Evolutionary conservation across 1,140 invertebrate species (phyloP).

Genomic region (Ceratitis capitata): DNA sequence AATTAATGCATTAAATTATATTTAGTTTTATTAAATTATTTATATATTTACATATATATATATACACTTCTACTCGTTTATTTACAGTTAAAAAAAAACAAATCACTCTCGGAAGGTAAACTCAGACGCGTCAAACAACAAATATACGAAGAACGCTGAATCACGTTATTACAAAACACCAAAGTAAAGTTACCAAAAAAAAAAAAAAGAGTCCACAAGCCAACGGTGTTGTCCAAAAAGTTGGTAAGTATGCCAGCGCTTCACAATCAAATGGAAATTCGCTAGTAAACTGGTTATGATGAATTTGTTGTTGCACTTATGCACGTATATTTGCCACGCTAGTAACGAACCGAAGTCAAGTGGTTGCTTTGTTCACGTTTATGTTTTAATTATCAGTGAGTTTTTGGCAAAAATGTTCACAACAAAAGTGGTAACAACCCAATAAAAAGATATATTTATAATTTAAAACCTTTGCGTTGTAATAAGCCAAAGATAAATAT

Average conservation of each 20-base stretch:
- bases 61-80: too few species aligned
- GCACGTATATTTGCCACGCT: background rate
- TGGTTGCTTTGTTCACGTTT: background rate
- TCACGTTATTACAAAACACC: conserved; percentile 5
- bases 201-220: background rate
- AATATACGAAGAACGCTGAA: background rate
- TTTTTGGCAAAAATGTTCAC: background rate
- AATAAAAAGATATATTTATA: too few species aligned
- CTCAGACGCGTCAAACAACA: background rate
- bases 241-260: background rate
- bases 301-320: background rate
- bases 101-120: too few species aligned
- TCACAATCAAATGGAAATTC: background rate
- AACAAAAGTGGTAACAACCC: too few species aligned
- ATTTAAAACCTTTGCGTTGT: too few species aligned
- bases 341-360: too few species aligned
- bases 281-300: background rate
- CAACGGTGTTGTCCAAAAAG: background rate
- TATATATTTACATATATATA: too few species aligned
- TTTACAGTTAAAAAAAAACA: too few species aligned
- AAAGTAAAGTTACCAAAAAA: background rate
- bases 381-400: background rate
- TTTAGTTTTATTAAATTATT: too few species aligned
- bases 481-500: too few species aligned
- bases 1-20: too few species aligned